Base-by-base conservation (phyloP, 2,113 vertebrate species). In the Cyanocitta stelleri region DNA sequence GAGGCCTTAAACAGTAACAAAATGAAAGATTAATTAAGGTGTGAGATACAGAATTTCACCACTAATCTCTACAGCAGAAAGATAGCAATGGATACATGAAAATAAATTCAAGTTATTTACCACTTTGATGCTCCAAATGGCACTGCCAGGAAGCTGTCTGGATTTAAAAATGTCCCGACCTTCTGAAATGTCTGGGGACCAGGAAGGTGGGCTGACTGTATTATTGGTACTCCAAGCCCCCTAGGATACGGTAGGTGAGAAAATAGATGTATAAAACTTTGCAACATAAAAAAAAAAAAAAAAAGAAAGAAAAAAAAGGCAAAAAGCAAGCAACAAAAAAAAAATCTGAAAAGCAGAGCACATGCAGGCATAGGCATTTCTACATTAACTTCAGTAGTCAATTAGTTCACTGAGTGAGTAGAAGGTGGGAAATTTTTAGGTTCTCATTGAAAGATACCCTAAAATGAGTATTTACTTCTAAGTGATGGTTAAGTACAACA, bases 81-180 rank as follows among this genome's bases (percentile, higher is more conserved):
- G 86, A 97, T 32, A 97, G 94, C 82, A 98, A 98, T 30, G 92
- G 96, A 98, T 71, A 98, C 44, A 97, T 71, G 95, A 98, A 97
- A 97, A 97, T 96, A 98, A 98, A 98, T 97, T 95, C 95, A 96
- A 97, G 98, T 98, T 98, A 99, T 99, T 99, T 99, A 99, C 99
- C 99, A 99, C 98, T 99, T 98, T 99, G 98, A 99, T 98, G 98
- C 98, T 99, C 99, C 99, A 99, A 95, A 99, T 97, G 97, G 98
- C 98, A 97, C 98, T 98, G 98, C 98, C 98, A 94, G 98, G 97
- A 98, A 98, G 98, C 96, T 98, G 98, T 96, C 98, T 98, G 98
- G 98, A 98, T 98, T 98, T 99, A 98, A 98, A 98, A 98, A 98
- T 98, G 93, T 99, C 99, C 98, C 98, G 99, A 97, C 98, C 98